Percentiles rank a stretch among this genome's conserved stretches.
phyloP scores from a whole-genome alignment of 2,113 vertebrate species.

The Trachemys scripta region DNA sequence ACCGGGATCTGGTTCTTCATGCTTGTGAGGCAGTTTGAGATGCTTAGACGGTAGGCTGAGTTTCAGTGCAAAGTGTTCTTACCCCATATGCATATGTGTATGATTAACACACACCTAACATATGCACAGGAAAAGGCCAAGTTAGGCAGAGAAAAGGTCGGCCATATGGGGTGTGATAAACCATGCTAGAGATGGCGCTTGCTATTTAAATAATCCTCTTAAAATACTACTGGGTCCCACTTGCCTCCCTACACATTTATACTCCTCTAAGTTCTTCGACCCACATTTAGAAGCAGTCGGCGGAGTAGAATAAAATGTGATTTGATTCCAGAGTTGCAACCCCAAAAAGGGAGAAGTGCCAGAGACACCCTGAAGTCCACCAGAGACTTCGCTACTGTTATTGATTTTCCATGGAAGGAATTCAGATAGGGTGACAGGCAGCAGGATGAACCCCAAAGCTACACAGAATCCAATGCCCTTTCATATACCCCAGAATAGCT shows the following conservation, averaged over 20 bases:
- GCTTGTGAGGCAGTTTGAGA: neutral
- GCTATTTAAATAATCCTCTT: neutral
- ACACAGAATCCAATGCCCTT: neutral
- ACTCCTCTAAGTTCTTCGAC: neutral
- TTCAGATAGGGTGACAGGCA: neutral
- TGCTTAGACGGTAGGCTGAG: neutral
- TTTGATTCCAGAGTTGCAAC: neutral
- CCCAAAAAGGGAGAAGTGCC: neutral
- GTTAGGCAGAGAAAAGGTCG: neutral
- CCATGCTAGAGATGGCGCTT: neutral
- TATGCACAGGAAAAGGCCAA: neutral
- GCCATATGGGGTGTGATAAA: neutral
- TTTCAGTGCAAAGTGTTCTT: neutral
- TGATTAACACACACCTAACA: neutral
- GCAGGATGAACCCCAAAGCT: neutral
- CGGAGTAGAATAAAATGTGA: neutral
- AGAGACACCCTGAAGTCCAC: neutral
- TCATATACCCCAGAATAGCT: neutral
- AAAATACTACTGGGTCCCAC: neutral
- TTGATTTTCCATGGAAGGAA: no score
- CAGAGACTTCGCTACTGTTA: neutral
- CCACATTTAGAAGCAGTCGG: neutral
- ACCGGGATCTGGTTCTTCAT: neutral
- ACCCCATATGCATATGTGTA: neutral
- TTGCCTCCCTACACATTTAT: neutral